A percentile compares a stretch with the other conserved stretches of the same genome.
Evolutionary conservation across 2,113 vertebrate genomes (phyloP).

Genomic region (Marmota flaviventris): DNA sequence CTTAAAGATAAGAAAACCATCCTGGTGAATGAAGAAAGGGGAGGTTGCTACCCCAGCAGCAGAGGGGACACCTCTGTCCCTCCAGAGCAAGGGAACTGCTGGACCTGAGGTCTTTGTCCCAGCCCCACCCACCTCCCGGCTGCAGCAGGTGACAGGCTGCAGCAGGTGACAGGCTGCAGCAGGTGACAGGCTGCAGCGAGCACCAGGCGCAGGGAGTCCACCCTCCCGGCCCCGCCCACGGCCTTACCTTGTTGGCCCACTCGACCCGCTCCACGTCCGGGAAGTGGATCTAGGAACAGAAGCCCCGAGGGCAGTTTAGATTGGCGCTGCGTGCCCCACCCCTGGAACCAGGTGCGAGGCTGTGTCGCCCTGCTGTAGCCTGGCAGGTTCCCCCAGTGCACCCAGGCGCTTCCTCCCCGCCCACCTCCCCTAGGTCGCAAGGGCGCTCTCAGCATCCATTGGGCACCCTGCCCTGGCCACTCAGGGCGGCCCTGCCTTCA

Average conservation of each 20-base stretch:
- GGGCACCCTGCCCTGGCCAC: rapidly evolving
- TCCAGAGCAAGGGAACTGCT: neutral
- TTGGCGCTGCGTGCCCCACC: rapidly evolving
- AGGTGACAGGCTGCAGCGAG: neutral
- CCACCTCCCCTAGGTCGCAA: rapidly evolving
- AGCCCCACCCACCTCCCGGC: rapidly evolving
- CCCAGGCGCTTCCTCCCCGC: rapidly evolving
- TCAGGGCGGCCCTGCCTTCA: neutral
- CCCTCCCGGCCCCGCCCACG: rapidly evolving
- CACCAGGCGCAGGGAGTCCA: rapidly evolving
- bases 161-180: neutral
- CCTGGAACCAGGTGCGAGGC: rapidly evolving
- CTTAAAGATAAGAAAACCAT: neutral
- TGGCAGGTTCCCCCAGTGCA: rapidly evolving
- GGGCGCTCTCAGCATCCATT: rapidly evolving
- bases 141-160: neutral
- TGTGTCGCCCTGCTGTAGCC: neutral
- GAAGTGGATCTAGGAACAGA: slow-evolving; percentile 92
- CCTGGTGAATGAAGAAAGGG: neutral
- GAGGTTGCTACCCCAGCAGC: neutral
- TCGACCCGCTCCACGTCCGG: slow-evolving; percentile 95
- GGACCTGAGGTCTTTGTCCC: neutral
- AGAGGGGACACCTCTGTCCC: neutral
- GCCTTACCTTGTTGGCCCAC: slow-evolving; percentile 98
- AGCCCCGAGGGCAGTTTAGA: neutral